Base-by-base conservation (phyloP, 2,888 invertebrate genomes). In the Hoplodrina blanda region DNA sequence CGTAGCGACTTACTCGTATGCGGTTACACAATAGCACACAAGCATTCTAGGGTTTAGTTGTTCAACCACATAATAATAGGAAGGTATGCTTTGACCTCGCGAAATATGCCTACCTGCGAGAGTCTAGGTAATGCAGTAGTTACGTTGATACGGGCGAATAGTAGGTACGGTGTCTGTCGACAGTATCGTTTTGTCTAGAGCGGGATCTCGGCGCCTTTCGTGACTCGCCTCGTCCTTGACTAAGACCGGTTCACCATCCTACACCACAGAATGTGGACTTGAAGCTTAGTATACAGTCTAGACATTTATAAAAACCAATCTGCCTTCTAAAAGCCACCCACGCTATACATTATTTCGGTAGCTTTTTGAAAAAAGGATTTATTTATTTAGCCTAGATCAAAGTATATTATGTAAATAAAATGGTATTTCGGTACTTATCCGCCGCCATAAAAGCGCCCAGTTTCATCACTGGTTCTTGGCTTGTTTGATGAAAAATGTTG, bases 141-240 rank as follows among this genome's bases (percentile, higher is more conserved):
- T n/a, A 73, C 33, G 17, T 13, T 49, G n/a, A 49, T 20, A 17
- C 30, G 0, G 10, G 41, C 13, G 13, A 59, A 62, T 60, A 63
- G 52, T n/a, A n/a, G n/a, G n/a, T 54, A 30, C 30, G 37, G 13
- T 37, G 65, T 68, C 25, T 50, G 20, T 64, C 59, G 49, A 71
- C 73, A 20, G 66, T 52, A 61, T 73, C 37, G 68, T 73, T 55
- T 62, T 72, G 68, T 84, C 69, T 81, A 70, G 52, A 71, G 71
- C 68, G 60, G 53, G 57, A 71, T 74, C 72, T 69, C 55, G 59
- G 62, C 65, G 60, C 68, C 63, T 63, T 54, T 84, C 86, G 86
- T 85, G 85, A 84, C 78, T 83, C 53, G 65, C 41, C 19, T 56
- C 74, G 85, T 80, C 86, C 85, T 85, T 85, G 85, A 76, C 60